Percentiles rank a stretch among this genome's conserved stretches.
Conservation (phyloP, 2,113 vertebrate genomes). For the Oryzias curvinotus region DNA sequence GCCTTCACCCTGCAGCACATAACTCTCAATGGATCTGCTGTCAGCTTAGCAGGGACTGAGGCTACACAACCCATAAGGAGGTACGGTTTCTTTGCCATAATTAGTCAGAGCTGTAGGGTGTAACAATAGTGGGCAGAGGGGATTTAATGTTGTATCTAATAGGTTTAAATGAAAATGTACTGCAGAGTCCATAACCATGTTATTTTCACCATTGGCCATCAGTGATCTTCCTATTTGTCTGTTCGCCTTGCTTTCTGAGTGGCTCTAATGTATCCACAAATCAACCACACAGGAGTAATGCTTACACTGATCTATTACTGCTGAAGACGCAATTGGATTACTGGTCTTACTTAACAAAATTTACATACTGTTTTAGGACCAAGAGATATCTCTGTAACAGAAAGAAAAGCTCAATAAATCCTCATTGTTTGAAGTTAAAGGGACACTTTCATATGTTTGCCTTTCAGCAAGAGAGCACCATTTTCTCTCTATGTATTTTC, state of each 20-base stretch:
- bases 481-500: constrained; percentile 18
- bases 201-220: constrained; percentile 56
- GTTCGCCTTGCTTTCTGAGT: constrained; percentile 40
- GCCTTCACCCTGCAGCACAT: not conserved
- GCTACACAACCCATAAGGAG: too few species aligned
- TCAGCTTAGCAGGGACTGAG: not conserved
- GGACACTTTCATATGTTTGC: constrained; percentile 16
- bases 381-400: constrained; percentile 11
- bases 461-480: constrained; percentile 17
- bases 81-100: not conserved
- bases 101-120: not conserved
- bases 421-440: constrained; percentile 36
- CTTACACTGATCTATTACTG: constrained; percentile 55
- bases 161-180: constrained; percentile 35
- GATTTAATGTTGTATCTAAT: constrained; percentile 3
- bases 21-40: not conserved
- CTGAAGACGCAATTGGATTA: constrained; percentile 53
- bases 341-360: constrained; percentile 25
- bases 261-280: constrained; percentile 66
- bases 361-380: constrained; percentile 32
- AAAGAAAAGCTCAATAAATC: constrained; percentile 22
- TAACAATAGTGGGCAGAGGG: not conserved
- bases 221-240: constrained; percentile 57
- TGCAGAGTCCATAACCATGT: constrained; percentile 51
- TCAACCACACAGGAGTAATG: constrained; percentile 53